Evolutionary conservation across 2,888 invertebrate genomes (phyloP), one percentile per base, ranked within the genome.

Genomic region (Pogonocherus hispidulus): DNA sequence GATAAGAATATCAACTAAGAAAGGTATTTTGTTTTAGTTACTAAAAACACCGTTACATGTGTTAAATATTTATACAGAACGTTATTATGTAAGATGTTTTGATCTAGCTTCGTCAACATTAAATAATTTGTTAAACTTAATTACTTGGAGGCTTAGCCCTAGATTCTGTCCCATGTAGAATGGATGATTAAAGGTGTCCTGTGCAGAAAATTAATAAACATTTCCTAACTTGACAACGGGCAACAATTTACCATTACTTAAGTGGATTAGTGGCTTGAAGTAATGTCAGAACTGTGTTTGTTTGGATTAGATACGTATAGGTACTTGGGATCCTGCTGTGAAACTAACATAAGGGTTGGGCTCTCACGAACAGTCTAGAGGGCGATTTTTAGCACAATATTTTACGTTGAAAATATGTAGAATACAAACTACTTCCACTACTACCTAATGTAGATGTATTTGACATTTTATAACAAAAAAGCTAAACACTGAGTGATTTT

Each of bases 161-260:
- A 20, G 46, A 46, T 59, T 23, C 46, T 27, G 46, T 59, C 49
- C 49, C 60, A 44, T 60, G 35, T 49, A 18, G 35, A 18, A 49
- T 32, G 49, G 49, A 60, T 60, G 49, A 60, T 60, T 60, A 60
- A 60, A 49, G 47, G 49, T 49, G 60, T 60, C 18, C 60, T 20
- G 4, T 32, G 60, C 60, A 32, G 14, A 49, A 60, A 60, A 60
- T 60, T 60, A 60, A 60, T 32, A 54, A 54, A 54, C 54, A 37
- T 60, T 47, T 20, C 35, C 20, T 16, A 27, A 14, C 47, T 16
- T 60, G 47, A 60, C 60, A 60, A 47, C 60, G 60, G 60, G 16
- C 59, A 60, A 27, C 60, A 60, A 18, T 49, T 60, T 49, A 60
- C 60, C 60, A 60, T 60, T 60, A 32, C 49, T 49, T 60, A 60